phyloP scores from a whole-genome alignment of 1,140 invertebrate genomes.

The Sminthurides bifidus region DNA sequence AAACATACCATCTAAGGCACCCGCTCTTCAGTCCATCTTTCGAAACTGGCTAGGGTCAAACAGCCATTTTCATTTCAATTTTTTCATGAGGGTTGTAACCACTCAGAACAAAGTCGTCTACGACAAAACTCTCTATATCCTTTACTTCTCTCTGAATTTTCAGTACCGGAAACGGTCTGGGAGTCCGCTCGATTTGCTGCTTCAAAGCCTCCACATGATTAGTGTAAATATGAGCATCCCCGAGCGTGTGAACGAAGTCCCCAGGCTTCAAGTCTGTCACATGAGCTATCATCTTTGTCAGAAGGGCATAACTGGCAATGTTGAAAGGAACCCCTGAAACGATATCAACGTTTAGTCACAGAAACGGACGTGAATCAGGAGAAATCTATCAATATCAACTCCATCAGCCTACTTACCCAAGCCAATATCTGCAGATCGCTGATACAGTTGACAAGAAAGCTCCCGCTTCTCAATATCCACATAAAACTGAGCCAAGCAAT shows the following conservation, averaged over 20 bases:
- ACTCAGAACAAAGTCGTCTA: conserved; percentile 76
- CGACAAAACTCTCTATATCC: conserved; percentile 79
- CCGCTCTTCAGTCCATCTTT: too few relatives aligned
- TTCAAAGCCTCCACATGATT: conserved; percentile 82
- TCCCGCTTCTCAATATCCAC: conserved; percentile 60
- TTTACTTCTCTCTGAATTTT: conserved; percentile 54
- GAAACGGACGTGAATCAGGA: background rate
- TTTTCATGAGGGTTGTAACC: conserved; percentile 82
- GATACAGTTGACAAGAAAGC: conserved; percentile 85
- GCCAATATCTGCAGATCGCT: conserved; percentile 95
- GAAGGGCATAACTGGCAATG: conserved; percentile 89
- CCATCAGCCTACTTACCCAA: conserved; percentile 39
- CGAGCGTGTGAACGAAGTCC: conserved; percentile 92
- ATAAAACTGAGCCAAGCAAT: conserved; percentile 90
- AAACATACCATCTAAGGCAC: too few relatives aligned
- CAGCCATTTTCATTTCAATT: conserved; percentile 93
- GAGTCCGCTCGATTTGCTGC: conserved; percentile 67
- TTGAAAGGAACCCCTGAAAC: conserved; percentile 87
- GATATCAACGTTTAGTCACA: background rate
- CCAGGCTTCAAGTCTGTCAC: conserved; percentile 81
- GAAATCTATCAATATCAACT: background rate
- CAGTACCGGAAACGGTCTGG: conserved; percentile 72
- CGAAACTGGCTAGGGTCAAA: too few relatives aligned
- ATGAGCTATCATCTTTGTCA: conserved; percentile 94
- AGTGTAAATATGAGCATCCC: conserved; percentile 91